Evolutionary conservation across 2,888 invertebrate species (phyloP).

Genomic region (Fragum sueziense): DNA sequence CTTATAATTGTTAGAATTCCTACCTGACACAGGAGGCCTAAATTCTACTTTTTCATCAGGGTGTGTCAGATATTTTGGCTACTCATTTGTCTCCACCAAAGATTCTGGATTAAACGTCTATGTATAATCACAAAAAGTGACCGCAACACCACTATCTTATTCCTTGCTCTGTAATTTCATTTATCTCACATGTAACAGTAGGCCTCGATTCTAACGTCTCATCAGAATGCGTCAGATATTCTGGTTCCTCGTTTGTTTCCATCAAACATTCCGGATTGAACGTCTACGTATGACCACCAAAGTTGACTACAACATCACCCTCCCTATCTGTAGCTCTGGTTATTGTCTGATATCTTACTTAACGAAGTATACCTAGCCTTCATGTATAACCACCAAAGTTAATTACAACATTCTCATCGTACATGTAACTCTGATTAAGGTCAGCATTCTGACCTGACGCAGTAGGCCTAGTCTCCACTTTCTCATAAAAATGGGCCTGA

Average conservation of each 20-base stretch:
- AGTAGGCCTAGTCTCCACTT: too few relatives aligned
- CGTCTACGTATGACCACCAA: conserved; percentile 51
- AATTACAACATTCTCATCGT: conserved; percentile 61
- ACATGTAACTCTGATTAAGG: too few relatives aligned
- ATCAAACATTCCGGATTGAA: conserved; percentile 60
- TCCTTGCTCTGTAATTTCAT: too few relatives aligned
- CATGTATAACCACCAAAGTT: conserved; percentile 51
- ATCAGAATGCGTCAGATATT: conserved; percentile 6
- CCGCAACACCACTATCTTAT: conserved; percentile 58
- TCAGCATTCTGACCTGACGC: too few relatives aligned
- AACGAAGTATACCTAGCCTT: background rate
- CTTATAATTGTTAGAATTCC: too few relatives aligned
- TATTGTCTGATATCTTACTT: too few relatives aligned
- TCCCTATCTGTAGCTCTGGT: too few relatives aligned
- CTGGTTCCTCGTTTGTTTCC: conserved; percentile 30
- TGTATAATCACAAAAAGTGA: conserved; percentile 49
- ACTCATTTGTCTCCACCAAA: conserved; percentile 31
- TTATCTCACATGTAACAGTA: too few relatives aligned
- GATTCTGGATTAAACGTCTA: conserved; percentile 62
- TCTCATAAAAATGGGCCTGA: too few relatives aligned
- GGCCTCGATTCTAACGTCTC: background rate
- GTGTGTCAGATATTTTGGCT: conserved; percentile 16
- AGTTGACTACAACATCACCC: conserved; percentile 59
- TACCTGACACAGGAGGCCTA: too few relatives aligned
- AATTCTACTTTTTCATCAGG: background rate